A percentile compares a stretch with the other conserved stretches of the same genome.
phyloP scores from a whole-genome alignment of 2,888 invertebrate genomes.

The Pandemis heparana region DNA sequence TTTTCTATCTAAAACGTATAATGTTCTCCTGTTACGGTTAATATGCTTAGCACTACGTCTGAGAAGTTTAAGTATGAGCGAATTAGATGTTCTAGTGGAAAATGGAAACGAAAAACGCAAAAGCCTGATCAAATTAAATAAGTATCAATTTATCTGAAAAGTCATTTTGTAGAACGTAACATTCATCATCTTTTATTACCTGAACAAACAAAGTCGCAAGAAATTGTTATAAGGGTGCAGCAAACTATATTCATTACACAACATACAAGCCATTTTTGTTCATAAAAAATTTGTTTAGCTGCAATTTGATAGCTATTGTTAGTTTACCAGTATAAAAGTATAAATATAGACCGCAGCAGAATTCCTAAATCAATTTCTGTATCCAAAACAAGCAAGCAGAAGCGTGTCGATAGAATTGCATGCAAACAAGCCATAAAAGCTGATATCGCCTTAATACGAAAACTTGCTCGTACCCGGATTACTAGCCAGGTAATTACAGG shows the following conservation, averaged over 20 bases:
- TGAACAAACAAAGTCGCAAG: too few relatives aligned
- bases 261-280: neutral
- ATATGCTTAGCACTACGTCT: neutral
- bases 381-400: slow-evolving; percentile 32
- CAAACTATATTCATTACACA: too few relatives aligned
- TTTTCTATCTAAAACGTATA: slow-evolving; percentile 1
- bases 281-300: neutral
- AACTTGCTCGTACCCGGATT: slow-evolving; percentile 75
- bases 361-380: slow-evolving; percentile 12
- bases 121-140: too few relatives aligned
- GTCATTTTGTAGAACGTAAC: too few relatives aligned
- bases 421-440: slow-evolving; percentile 79
- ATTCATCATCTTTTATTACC: too few relatives aligned
- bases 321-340: neutral
- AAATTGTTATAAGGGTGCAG: too few relatives aligned
- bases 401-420: slow-evolving; percentile 65
- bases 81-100: too few relatives aligned
- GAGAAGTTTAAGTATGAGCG: neutral
- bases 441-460: slow-evolving; percentile 72
- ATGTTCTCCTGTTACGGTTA: neutral
- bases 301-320: neutral
- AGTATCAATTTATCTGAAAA: too few relatives aligned
- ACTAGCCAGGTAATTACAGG: slow-evolving; percentile 61
- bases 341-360: neutral
- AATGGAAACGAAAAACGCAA: too few relatives aligned